A percentile compares a stretch with the other conserved stretches of the same genome.
phyloP scores from a whole-genome alignment of 2,113 vertebrate genomes.

The Embiotoca jacksoni region DNA sequence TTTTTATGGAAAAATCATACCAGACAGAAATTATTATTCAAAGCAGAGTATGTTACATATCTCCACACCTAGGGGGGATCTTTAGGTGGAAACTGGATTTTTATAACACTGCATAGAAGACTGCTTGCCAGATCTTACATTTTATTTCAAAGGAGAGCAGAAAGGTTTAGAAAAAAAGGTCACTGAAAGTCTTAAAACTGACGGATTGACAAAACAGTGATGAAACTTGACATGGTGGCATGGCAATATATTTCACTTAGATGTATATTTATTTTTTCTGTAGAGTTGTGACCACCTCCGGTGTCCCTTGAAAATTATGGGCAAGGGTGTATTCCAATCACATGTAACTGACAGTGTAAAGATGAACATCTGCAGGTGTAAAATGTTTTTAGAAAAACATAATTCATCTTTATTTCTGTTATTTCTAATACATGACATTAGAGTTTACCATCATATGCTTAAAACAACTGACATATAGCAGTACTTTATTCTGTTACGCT shows the following conservation, averaged over 20 bases:
- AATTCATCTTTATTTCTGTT: too few relatives aligned
- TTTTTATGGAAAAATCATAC: background rate
- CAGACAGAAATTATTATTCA: background rate
- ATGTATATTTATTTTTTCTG: background rate
- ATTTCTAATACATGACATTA: too few relatives aligned
- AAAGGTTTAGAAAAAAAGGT: background rate
- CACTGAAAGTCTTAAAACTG: conserved; percentile 1
- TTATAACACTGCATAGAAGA: conserved; percentile 5
- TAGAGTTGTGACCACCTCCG: background rate
- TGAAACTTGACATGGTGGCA: conserved; percentile 19
- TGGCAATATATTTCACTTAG: conserved; percentile 11
- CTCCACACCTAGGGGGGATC: background rate
- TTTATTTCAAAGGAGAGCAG: conserved; percentile 3
- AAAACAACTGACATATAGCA: too few relatives aligned
- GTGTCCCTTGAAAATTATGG: conserved; percentile 1
- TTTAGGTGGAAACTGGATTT: background rate
- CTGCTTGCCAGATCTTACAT: background rate
- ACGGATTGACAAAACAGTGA: conserved; percentile 20
- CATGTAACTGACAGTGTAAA: background rate
- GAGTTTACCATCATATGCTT: too few relatives aligned
- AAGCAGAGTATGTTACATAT: background rate
- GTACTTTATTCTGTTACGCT: too few relatives aligned
- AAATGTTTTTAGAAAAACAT: background rate
- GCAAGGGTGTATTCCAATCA: background rate
- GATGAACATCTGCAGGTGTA: background rate